Conservation (phyloP, 2,797 vertebrate genomes). For the Poeciliopsis gracilis region DNA sequence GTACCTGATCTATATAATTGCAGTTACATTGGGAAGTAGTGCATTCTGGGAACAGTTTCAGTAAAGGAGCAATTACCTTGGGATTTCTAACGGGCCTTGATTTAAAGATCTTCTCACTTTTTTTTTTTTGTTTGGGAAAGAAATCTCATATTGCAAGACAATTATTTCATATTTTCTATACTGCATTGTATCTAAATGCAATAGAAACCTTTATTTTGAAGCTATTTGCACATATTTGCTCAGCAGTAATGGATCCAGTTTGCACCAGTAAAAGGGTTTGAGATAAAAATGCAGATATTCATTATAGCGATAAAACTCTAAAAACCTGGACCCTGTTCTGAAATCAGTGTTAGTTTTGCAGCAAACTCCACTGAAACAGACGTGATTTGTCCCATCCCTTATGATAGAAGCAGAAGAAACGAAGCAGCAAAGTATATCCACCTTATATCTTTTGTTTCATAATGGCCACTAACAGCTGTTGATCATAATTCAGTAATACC, state of each 20-base stretch:
- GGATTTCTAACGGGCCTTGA: not conserved
- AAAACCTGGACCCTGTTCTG: not conserved
- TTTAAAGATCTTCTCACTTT: not conserved
- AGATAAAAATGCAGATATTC: not conserved
- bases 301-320: not conserved
- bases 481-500: constrained; percentile 8
- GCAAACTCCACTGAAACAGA: not conserved
- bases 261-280: not conserved
- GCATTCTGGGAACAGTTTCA: not conserved
- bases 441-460: not conserved
- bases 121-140: not conserved
- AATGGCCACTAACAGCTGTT: constrained; percentile 9
- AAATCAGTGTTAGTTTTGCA: not conserved
- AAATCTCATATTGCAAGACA: not conserved
- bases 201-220: not conserved
- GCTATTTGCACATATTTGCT: not conserved
- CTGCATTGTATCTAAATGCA: not conserved
- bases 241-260: not conserved
- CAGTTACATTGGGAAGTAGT: not conserved
- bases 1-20: not conserved
- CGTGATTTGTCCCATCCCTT: not conserved
- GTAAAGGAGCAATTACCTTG: not conserved
- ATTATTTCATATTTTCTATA: not conserved
- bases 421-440: not conserved
- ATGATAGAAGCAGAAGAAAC: not conserved